These are phyloP conservation scores for Antennarius striatus DNA, from an alignment of 2,113 vertebrate genomes.

Conservation along the genomic window DNA sequence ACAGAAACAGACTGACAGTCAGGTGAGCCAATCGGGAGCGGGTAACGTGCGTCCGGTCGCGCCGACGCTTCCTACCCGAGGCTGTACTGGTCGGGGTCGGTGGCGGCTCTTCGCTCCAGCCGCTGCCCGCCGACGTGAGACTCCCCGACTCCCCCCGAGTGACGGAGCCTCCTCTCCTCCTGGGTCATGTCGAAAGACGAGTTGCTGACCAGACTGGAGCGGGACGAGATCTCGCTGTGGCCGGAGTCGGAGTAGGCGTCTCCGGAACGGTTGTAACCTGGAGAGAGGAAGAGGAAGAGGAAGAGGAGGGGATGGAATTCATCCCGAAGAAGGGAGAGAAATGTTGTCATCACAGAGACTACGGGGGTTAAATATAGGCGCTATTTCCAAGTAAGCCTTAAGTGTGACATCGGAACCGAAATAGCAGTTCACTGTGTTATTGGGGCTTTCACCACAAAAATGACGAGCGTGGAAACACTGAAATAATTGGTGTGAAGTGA, in stretches of 20 bases:
- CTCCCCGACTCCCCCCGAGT: constrained; percentile 88
- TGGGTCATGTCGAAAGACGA: constrained; percentile 94
- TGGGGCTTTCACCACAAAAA: background rate
- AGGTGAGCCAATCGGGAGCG: background rate
- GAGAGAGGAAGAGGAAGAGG: background rate
- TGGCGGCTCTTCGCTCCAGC: constrained; percentile 86
- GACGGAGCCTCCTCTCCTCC: constrained; percentile 90
- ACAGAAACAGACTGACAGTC: background rate
- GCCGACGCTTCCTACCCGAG: constrained; percentile 82
- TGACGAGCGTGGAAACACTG: constrained; percentile 21
- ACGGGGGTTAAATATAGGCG: constrained; percentile 10
- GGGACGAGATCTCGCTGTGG: constrained; percentile 96
- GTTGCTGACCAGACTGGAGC: constrained; percentile 97
- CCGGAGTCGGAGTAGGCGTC: constrained; percentile 96
- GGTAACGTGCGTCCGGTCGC: background rate
- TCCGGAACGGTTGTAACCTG: constrained; percentile 87
- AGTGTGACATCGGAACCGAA: constrained; percentile 2
- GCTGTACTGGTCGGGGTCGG: constrained; percentile 95
- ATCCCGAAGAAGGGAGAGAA: background rate
- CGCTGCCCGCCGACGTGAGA: constrained; percentile 83
- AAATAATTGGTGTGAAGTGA: background rate
- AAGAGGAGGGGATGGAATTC: background rate
- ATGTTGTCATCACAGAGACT: background rate
- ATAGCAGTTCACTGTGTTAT: constrained; percentile 12
- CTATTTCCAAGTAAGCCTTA: constrained; percentile 1